A percentile compares a stretch with the other conserved stretches of the same genome.
Evolutionary conservation across 2,113 vertebrate species (phyloP).

Genomic region (Carlito syrichta): DNA sequence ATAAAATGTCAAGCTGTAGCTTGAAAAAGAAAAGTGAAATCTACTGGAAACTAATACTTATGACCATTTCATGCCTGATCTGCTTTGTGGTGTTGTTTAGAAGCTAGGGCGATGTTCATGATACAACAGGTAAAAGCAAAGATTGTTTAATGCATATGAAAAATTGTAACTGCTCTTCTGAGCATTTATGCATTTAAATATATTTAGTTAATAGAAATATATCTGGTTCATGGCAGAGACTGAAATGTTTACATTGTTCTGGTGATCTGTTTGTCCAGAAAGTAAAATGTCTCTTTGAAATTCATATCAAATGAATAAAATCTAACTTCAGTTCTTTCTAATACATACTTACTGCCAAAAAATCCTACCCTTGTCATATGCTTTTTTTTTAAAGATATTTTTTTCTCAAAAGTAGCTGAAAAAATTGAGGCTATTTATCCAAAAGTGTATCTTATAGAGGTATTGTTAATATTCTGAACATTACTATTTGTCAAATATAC

Average conservation of each 20-base stretch:
- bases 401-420: conserved; percentile 34
- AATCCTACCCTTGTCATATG: conserved; percentile 27
- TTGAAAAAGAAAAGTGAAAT: conserved; percentile 97
- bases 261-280: conserved; percentile 35
- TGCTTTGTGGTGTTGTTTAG: conserved; percentile 87
- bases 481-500: conserved; percentile 35
- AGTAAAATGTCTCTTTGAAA: conserved; percentile 49
- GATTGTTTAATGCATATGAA: conserved; percentile 57
- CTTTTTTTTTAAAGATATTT: conserved; percentile 49
- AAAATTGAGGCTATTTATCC: neutral
- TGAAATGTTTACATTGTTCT: conserved; percentile 63
- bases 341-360: neutral
- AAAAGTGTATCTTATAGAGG: conserved; percentile 27
- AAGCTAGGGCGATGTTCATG: conserved; percentile 80
- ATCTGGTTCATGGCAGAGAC: conserved; percentile 31
- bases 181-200: conserved; percentile 34
- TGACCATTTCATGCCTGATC: conserved; percentile 94
- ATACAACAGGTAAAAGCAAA: conserved; percentile 84
- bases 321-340: conserved; percentile 34
- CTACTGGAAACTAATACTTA: conserved; percentile 99
- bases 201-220: conserved; percentile 61
- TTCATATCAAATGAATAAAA: conserved; percentile 58
- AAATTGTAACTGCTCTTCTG: conserved; percentile 50
- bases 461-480: conserved; percentile 20
- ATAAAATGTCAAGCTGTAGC: conserved; percentile 99